Evolutionary conservation across 2,113 vertebrate species (phyloP).

Genomic region (Oreochromis niloticus): DNA sequence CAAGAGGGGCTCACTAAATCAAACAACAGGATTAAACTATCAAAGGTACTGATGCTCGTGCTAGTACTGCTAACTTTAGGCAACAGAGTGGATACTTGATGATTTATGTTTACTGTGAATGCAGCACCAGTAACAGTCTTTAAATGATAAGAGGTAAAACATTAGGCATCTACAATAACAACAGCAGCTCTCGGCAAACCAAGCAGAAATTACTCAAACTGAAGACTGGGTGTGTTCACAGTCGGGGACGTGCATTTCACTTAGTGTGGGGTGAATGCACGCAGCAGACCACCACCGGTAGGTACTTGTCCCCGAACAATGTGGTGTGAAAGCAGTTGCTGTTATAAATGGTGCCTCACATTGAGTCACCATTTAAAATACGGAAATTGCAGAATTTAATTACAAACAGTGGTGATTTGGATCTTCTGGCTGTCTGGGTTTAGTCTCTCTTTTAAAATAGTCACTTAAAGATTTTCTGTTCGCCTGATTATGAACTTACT

Average conservation of each 20-base stretch:
- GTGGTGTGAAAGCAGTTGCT: neutral
- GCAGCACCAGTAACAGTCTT: neutral
- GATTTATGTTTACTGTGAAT: neutral
- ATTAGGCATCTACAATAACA: neutral
- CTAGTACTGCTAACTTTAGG: neutral
- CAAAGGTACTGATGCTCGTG: rapidly evolving
- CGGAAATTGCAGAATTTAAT: neutral
- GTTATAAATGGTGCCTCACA: neutral
- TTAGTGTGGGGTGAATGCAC: neutral
- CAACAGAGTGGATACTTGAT: neutral
- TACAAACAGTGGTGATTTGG: too few relatives aligned
- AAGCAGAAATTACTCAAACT: neutral
- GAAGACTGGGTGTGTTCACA: neutral
- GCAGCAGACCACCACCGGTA: neutral
- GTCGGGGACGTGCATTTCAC: neutral
- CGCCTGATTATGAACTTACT: neutral
- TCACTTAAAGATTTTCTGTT: neutral
- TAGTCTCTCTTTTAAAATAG: neutral
- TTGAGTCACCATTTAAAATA: neutral
- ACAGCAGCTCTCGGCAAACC: neutral
- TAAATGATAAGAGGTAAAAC: neutral
- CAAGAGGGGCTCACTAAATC: neutral
- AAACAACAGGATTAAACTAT: neutral
- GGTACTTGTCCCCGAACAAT: neutral
- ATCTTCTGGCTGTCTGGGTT: neutral